Evolutionary conservation across 2,113 vertebrate species (phyloP).

Genomic region (Fulmarus glacialis): DNA sequence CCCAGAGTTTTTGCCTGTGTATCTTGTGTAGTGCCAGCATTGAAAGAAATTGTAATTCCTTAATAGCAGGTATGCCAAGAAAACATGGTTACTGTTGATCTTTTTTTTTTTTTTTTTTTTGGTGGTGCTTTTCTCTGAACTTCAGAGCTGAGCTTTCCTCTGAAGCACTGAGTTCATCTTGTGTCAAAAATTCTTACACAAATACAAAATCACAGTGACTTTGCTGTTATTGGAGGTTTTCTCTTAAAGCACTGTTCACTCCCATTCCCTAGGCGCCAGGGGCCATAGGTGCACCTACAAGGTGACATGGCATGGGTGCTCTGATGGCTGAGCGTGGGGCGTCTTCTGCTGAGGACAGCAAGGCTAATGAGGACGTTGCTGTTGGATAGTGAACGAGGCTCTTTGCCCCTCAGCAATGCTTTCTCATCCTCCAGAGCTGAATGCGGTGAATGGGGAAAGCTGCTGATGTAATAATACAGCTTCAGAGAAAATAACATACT

Average conservation of each 20-base stretch:
- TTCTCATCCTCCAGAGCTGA: neutral
- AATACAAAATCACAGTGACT: neutral
- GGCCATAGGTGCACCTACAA: fast-evolving
- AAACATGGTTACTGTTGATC: neutral
- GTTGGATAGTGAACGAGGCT: fast-evolving
- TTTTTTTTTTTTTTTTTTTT: neutral
- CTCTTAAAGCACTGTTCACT: fast-evolving
- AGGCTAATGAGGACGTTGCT: neutral
- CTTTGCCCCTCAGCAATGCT: neutral
- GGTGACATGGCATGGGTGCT: neutral
- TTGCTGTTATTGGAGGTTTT: neutral
- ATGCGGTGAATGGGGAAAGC: neutral
- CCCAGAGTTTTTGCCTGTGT: neutral
- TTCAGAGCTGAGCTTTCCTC: neutral
- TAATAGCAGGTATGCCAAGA: neutral
- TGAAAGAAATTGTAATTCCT: neutral
- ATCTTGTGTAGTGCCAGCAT: neutral
- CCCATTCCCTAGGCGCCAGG: neutral
- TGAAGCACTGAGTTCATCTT: neutral
- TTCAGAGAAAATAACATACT: neutral
- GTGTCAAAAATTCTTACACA: neutral
- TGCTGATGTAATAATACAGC: neutral
- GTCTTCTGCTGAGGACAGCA: neutral
- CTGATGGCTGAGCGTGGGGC: neutral
- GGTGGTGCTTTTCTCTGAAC: neutral